These are phyloP conservation scores for Porites evermanni DNA, from an alignment of 92 coral and sea anemone species.

Conservation along the genomic window DNA sequence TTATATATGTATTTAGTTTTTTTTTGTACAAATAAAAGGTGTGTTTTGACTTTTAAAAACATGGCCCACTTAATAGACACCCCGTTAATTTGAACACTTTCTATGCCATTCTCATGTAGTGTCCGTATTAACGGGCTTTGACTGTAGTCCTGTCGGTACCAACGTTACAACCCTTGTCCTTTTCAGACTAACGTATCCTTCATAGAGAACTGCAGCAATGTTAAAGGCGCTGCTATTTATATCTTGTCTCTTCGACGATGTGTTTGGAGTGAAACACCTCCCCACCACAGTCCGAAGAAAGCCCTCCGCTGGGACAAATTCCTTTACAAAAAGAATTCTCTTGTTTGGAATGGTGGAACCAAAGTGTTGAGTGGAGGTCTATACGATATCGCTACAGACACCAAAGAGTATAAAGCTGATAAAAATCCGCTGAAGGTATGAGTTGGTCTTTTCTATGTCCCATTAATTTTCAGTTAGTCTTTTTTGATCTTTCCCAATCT, in stretches of 20 bases:
- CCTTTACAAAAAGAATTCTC: constrained; percentile 71
- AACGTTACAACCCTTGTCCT: neutral
- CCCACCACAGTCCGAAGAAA: constrained; percentile 53
- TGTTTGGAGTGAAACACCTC: constrained; percentile 75
- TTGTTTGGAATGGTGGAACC: constrained; percentile 12
- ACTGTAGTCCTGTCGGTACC: too few species aligned
- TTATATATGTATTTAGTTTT: too few species aligned
- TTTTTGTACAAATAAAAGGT: too few species aligned
- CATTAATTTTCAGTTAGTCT: neutral
- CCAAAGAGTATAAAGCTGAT: neutral
- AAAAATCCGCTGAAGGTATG: constrained; percentile 4
- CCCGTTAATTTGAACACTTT: too few species aligned
- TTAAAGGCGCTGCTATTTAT: constrained; percentile 87
- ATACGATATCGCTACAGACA: constrained; percentile 83
- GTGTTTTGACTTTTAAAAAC: too few species aligned
- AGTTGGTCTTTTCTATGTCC: neutral
- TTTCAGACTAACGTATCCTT: constrained; percentile 80
- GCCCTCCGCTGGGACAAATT: constrained; percentile 87
- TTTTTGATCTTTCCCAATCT: neutral
- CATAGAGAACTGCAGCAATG: constrained; percentile 75
- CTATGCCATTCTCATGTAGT: too few species aligned
- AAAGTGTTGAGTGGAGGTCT: constrained; percentile 36
- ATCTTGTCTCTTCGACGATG: constrained; percentile 78
- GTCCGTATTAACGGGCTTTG: too few species aligned
- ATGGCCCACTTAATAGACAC: too few species aligned